Conservation (phyloP, 2,888 invertebrate genomes). For the Noctuana brunneofusca region DNA sequence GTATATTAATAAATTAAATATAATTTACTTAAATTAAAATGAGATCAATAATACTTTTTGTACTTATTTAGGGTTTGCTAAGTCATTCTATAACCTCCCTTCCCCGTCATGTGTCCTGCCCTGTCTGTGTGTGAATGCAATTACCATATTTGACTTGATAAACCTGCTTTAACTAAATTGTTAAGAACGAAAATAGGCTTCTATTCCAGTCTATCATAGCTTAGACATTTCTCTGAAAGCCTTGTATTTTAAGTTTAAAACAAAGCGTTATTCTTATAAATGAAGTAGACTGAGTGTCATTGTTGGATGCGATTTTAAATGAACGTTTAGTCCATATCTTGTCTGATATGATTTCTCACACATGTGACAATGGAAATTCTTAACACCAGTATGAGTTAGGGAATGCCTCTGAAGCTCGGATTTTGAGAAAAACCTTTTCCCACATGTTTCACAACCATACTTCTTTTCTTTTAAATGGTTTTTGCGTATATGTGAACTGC, state of each 20-base stretch:
- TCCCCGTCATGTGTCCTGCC: too few species aligned
- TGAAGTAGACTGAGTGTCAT: conserved; percentile 51
- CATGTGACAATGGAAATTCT: conserved; percentile 75
- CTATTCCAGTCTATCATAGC: too few species aligned
- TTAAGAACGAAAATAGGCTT: too few species aligned
- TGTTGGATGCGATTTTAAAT: conserved; percentile 69
- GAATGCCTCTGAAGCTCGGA: conserved; percentile 73
- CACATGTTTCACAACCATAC: conserved; percentile 73
- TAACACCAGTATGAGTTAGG: conserved; percentile 74
- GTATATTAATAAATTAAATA: background rate
- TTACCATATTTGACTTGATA: too few species aligned
- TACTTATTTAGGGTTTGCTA: background rate
- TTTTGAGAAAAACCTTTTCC: conserved; percentile 74
- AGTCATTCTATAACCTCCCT: background rate
- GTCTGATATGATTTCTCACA: conserved; percentile 79
- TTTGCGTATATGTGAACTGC: conserved; percentile 73
- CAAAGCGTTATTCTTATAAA: conserved; percentile 39
- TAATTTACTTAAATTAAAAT: background rate
- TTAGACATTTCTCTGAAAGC: too few species aligned
- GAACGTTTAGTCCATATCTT: conserved; percentile 75
- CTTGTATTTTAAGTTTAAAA: background rate
- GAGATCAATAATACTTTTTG: background rate
- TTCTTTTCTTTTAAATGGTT: conserved; percentile 78
- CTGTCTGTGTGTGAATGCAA: too few species aligned
- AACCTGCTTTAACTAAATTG: too few species aligned